Evolutionary conservation across 1,140 invertebrate genomes (phyloP), one percentile per base, ranked within the genome.

Genomic region (Phymastichus coffea): DNA sequence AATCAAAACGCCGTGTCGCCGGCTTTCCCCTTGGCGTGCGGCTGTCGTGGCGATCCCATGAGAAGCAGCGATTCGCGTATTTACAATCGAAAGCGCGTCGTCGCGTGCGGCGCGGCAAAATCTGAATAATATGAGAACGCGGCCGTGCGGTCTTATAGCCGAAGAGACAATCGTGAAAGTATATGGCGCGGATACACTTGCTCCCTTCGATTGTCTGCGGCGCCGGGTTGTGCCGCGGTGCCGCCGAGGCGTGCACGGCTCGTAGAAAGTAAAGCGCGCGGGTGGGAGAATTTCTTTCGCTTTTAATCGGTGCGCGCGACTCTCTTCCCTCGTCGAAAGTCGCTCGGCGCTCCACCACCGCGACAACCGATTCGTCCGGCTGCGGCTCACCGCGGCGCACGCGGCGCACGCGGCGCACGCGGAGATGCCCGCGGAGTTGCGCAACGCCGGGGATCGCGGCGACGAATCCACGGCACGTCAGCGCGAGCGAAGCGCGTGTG

Each of bases 91-190:
- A 58, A 58, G 47, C 28, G 23, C 26, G 30, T 43, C 38, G 8
- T 23, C 20, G 3, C 1, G 1, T 17, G 30, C 2, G 38, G n/a
- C 20, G 6, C 14, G 10, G 10, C 19, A 19, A 57, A 25, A 49
- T 49, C 37, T 41, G 25, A 35, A 25, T 41, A 52, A 51, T 58
- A 51, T 44, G 47, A 44, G 56, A 58, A 58, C 25, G 56, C 35
- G 56, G 44, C 2, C 33, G 17, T 15, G 19, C 19, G 15, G n/a
- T 46, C 26, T 51, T 14, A 30, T 14, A 35, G 26, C 6, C 22
- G 15, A 9, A 14, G 22, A 48, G 46, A 61, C 59, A 61, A 61
- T 61, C 44, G 59, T 49, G 52, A 61, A 60, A 60, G 58, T 60
- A 9, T 38, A 23, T 10, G 26, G 12, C 2, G 10, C 19, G 4